A percentile compares a stretch with the other conserved stretches of the same genome.
Evolutionary conservation across 2,888 invertebrate genomes (phyloP).

Genomic region (Portevinia maculata): DNA sequence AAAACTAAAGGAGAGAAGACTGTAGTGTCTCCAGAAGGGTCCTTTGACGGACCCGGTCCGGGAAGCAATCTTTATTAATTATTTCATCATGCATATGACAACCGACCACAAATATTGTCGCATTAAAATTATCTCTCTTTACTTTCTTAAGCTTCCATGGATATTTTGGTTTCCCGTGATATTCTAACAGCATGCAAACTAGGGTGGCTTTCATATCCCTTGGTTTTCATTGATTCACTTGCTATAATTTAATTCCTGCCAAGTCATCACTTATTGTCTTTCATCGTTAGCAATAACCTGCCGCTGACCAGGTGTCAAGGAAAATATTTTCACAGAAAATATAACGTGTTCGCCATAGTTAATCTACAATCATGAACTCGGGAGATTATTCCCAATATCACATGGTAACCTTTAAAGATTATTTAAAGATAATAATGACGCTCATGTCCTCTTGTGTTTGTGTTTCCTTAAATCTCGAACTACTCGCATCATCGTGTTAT

Average conservation of each 20-base stretch:
- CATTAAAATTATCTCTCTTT: too few species aligned
- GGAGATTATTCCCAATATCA: background rate
- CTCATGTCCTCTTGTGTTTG: background rate
- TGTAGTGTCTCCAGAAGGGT: too few species aligned
- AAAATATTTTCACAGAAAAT: constrained; percentile 9
- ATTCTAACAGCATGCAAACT: background rate
- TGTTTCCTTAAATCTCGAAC: background rate
- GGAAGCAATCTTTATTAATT: too few species aligned
- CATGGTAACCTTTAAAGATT: constrained; percentile 15
- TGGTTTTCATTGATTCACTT: background rate
- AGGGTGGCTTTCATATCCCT: background rate
- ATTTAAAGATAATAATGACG: constrained; percentile 11
- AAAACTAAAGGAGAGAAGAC: too few species aligned
- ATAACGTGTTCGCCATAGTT: background rate
- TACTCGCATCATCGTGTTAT: background rate
- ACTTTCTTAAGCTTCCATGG: too few species aligned
- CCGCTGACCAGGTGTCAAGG: constrained; percentile 1
- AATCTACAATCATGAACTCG: background rate
- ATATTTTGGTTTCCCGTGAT: background rate
- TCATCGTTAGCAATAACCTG: background rate
- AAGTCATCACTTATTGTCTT: background rate
- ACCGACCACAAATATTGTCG: too few species aligned
- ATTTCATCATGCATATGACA: too few species aligned
- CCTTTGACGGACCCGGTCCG: too few species aligned
- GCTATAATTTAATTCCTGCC: constrained; percentile 2